Base-by-base conservation (phyloP, 2,888 invertebrate genomes). In the Actias luna region DNA sequence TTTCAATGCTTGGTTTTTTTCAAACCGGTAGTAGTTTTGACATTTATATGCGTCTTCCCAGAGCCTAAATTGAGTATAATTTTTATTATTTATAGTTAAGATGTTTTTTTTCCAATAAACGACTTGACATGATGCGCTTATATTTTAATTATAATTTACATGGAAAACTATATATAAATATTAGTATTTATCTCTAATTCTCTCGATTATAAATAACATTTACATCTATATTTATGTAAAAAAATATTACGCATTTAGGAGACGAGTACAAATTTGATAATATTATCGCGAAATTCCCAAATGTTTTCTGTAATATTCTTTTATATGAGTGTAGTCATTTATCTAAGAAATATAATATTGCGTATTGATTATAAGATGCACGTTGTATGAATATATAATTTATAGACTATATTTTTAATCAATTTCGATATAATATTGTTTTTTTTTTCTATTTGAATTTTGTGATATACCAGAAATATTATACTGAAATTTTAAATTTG, bases 401-500 rank as follows among this genome's bases (percentile, higher is more conserved):
- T 39, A 57, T 42, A 39, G 8, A 29, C 22, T 39, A 39, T 22
- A 1, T 5, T 14, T 39, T 5, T 36, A 36, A 39, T 39, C 29
- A 22, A 8, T 42, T 39, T 31, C 36, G 16, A 39, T 16, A n/a
- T 39, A 22, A n/a, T 57, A 12, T 61, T 5, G 27, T 12, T 14
- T 33, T 22, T 39, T n/a, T 61, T 7, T 14, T 8, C 46, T 7
- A 29, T 61, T 12, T 18, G 18, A 2, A n/a, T 39, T 1, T 22
- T 46, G 22, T 8, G 36, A 39, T 46, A 22, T 18, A 22, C 22
- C 46, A 22, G n/a, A 10, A 22, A 10, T 8, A 22, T 36, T 55
- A 5, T 57, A 61, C 58, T 61, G 57, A 57, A 57, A 61, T 57
- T 58, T 39, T 61, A 57, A 18, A 57, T 57, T 57, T 31, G 0